phyloP scores from a whole-genome alignment of 2,113 vertebrate species.

The Corythaixoides concolor region DNA sequence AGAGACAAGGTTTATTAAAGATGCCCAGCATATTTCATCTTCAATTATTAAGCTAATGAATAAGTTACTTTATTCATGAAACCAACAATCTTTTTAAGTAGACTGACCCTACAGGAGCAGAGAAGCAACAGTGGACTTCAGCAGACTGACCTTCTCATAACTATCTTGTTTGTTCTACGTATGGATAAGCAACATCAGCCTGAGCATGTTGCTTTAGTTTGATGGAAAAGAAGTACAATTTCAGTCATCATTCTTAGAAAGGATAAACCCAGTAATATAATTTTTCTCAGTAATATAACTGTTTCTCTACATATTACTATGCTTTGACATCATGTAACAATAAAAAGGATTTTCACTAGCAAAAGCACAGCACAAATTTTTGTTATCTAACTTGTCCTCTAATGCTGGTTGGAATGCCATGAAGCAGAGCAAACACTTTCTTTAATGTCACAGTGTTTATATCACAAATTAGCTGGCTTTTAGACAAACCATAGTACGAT shows the following conservation, averaged over 20 bases:
- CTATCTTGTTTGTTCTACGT: background rate
- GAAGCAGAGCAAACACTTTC: background rate
- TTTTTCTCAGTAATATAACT: background rate
- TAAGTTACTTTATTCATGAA: background rate
- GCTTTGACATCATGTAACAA: background rate
- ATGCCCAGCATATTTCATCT: background rate
- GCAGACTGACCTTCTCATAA: background rate
- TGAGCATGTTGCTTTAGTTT: background rate
- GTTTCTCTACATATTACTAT: background rate
- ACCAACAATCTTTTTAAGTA: background rate
- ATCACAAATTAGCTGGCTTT: background rate
- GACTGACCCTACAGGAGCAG: background rate
- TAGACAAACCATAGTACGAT: background rate
- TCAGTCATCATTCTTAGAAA: background rate
- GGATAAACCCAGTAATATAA: background rate
- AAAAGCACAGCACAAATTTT: background rate
- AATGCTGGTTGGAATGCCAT: background rate
- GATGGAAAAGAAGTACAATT: background rate
- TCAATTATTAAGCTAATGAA: background rate
- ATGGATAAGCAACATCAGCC: background rate
- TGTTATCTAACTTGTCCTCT: background rate
- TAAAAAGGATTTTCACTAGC: background rate
- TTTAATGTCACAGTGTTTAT: background rate
- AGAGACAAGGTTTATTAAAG: background rate
- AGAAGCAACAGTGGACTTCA: background rate